Evolutionary conservation across 2,113 vertebrate species (phyloP), one percentile per base, ranked within the genome.

Genomic region (Odocoileus hemionus): DNA sequence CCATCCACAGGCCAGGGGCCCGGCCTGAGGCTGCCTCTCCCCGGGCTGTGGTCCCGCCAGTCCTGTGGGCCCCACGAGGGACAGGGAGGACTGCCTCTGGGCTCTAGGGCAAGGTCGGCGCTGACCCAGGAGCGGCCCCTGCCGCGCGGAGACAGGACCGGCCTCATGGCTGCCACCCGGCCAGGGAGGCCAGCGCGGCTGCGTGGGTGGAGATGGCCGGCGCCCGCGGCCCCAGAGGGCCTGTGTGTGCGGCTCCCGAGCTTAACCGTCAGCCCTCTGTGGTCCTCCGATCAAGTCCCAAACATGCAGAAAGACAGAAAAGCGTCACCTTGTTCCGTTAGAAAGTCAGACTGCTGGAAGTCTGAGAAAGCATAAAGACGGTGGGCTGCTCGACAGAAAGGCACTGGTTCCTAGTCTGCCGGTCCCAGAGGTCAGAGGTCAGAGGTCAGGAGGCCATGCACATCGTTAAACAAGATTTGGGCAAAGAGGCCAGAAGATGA

Each of bases 351-450:
- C 99, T 99, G 99, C 99, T 99, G 99, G 99, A 99, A 99, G 99
- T 99, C 99, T 99, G 99, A 98, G 99, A 99, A 98, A 99, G 99
- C 99, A 99, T 99, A 99, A 99, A 99, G 99, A 99, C 99, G 99
- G 99, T 99, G 98, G 99, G 99, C 99, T 99, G 99, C 99, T 99
- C 99, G 89, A 99, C 99, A 99, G 99, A 99, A 99, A 99, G 99
- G 99, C 99, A 99, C 98, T 99, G 99, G 97, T 99, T 99, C 99
- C 99, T 99, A 98, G 99, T 99, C 99, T 99, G 98, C 97, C 97
- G 97, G 99, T 98, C 99, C 98, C 98, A 97, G 99, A 61, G n/a
- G 80, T 55, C 80, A 83, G 80, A 98, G 98, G 98, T 98, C 98
- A 54, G 58, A 58, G 57, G 84, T 85, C 97, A 98, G 98, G 98